These are phyloP conservation scores for Myocastor coypus DNA, from an alignment of 2,113 vertebrate genomes.

Conservation along the genomic window DNA sequence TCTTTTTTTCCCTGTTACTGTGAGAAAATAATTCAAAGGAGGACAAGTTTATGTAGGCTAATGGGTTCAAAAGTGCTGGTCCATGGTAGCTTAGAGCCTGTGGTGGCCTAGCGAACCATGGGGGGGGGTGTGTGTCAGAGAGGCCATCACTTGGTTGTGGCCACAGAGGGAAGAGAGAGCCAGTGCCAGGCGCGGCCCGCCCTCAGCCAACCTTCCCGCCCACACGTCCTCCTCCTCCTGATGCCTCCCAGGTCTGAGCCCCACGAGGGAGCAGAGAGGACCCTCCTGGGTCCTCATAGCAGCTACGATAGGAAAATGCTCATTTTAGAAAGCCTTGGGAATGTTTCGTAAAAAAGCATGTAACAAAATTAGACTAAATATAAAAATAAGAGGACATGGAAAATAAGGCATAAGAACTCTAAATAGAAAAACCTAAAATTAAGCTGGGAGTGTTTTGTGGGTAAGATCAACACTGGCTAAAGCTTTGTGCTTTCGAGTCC, in stretches of 20 bases:
- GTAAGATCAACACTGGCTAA: not conserved
- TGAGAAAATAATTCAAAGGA: not conserved
- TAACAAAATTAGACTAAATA: slow-evolving; percentile 69
- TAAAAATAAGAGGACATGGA: slow-evolving; percentile 64
- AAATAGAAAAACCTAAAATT: slow-evolving; percentile 71
- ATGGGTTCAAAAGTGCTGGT: not conserved
- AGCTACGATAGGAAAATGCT: slow-evolving; percentile 18
- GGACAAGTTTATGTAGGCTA: not conserved
- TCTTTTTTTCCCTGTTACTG: not conserved
- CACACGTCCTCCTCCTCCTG: not conserved
- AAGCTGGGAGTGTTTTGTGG: slow-evolving; percentile 43
- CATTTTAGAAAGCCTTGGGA: slow-evolving; percentile 65
- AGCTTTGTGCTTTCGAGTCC: slow-evolving; percentile 31
- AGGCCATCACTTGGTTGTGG: not conserved
- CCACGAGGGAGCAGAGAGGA: too few relatives aligned
- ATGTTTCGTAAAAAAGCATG: slow-evolving; percentile 42
- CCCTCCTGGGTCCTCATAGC: not conserved
- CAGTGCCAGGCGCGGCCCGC: too few relatives aligned
- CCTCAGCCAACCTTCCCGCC: not conserved
- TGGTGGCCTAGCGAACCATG: too few relatives aligned
- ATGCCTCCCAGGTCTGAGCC: too few relatives aligned
- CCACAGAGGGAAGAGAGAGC: not conserved
- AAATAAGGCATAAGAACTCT: slow-evolving; percentile 65
- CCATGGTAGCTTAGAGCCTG: not conserved
- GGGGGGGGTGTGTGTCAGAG: too few relatives aligned